A percentile compares a stretch with the other conserved stretches of the same genome.
These are phyloP conservation scores for Enteromius argenteus DNA, from an alignment of 2,797 vertebrate species.

Conservation along the genomic window DNA sequence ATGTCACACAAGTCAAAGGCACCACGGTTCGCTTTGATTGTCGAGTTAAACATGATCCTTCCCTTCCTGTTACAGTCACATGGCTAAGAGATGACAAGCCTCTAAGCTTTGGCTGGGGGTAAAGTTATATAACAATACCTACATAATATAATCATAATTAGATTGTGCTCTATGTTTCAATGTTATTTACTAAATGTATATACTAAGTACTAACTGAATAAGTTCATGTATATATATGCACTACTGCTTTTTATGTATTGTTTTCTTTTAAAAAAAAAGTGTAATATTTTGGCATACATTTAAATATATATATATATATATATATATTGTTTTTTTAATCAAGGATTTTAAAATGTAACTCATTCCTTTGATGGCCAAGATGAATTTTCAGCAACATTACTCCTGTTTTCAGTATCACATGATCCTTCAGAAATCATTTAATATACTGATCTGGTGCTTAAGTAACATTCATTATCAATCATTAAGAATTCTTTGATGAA, in stretches of 20 bases:
- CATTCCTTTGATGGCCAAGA: neutral
- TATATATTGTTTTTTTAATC: too few relatives aligned
- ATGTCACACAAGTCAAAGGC: constrained; percentile 81
- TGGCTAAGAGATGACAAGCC: constrained; percentile 91
- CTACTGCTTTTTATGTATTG: too few relatives aligned
- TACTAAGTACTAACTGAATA: neutral
- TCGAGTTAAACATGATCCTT: constrained; percentile 85
- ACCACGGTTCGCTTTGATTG: constrained; percentile 84
- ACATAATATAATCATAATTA: neutral
- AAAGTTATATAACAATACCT: constrained; percentile 32
- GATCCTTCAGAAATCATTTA: neutral
- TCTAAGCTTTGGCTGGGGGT: constrained; percentile 86
- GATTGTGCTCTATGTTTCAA: neutral
- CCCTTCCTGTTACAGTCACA: constrained; percentile 79
- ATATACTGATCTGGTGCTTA: too few relatives aligned
- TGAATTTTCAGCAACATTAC: neutral
- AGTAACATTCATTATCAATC: too few relatives aligned
- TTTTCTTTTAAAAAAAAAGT: too few relatives aligned
- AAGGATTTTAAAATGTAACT: neutral
- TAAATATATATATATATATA: neutral
- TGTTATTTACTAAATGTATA: neutral
- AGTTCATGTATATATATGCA: neutral
- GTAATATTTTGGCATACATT: neutral
- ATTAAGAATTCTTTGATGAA: neutral
- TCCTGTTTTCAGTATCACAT: neutral